A percentile compares a stretch with the other conserved stretches of the same genome.
Conservation (phyloP, 2,113 vertebrate species). For the Pteropus alecto region DNA sequence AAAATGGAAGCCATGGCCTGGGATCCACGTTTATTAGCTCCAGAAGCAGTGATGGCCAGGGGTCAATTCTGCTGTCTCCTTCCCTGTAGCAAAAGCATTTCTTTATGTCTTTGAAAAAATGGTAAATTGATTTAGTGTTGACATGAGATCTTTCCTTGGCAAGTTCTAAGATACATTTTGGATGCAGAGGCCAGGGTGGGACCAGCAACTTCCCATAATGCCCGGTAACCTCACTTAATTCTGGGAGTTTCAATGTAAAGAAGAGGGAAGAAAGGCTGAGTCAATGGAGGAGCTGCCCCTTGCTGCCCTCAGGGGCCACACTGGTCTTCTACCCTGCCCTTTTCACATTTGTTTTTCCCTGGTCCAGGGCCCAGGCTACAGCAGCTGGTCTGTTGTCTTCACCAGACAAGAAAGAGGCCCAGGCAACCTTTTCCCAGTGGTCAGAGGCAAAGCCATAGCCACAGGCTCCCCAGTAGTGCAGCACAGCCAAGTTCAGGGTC, state of each 20-base stretch:
- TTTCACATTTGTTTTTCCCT: background rate
- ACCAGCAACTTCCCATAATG: background rate
- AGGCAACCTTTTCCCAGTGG: background rate
- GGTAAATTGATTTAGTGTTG: background rate
- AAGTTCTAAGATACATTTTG: background rate
- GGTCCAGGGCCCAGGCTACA: background rate
- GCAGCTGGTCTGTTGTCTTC: background rate
- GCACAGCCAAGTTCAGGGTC: background rate
- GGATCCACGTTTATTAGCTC: background rate
- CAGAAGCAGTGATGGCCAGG: background rate
- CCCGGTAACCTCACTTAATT: background rate
- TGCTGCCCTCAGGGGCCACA: background rate
- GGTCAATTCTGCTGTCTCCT: background rate
- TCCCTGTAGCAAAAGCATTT: background rate
- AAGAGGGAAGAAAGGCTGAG: background rate
- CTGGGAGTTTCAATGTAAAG: background rate
- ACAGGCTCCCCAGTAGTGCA: background rate
- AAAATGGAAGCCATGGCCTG: background rate
- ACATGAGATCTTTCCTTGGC: background rate
- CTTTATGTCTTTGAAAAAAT: slow-evolving; percentile 28
- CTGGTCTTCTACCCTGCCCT: background rate
- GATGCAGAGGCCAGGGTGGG: background rate
- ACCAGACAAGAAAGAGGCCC: background rate
- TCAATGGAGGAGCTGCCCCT: background rate
- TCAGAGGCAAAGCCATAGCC: background rate